phyloP scores from a whole-genome alignment of 2,113 vertebrate species.

The Accipiter cooperii region DNA sequence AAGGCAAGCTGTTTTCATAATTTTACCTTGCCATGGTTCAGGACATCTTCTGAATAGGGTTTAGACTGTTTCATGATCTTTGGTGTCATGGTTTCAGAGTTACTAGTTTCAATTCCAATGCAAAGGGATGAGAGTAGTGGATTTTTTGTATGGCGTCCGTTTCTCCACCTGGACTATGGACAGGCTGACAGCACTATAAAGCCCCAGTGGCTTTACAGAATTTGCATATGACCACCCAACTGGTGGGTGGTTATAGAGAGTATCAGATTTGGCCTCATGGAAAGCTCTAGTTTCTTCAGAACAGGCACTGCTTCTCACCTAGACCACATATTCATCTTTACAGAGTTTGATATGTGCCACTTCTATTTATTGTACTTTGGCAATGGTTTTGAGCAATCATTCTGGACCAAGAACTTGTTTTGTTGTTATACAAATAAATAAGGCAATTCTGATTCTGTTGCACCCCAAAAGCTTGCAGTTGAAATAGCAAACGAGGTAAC shows the following conservation, averaged over 20 bases:
- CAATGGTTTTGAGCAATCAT: not conserved
- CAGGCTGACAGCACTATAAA: not conserved
- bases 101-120: not conserved
- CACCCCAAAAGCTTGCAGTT: not conserved
- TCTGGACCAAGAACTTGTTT: not conserved
- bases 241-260: not conserved
- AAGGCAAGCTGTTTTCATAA: not conserved
- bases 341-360: not conserved
- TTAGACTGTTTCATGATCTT: not conserved
- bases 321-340: not conserved
- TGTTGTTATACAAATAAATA: not conserved
- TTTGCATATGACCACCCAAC: not conserved
- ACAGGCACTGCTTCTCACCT: not conserved
- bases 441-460: not conserved
- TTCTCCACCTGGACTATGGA: not conserved
- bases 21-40: not conserved
- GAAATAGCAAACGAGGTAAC: not conserved
- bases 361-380: not conserved
- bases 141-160: not conserved
- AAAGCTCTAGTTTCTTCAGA: not conserved
- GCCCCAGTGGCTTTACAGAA: not conserved
- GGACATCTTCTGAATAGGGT: not conserved
- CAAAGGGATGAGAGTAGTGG: not conserved
- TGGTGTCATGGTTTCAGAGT: not conserved
- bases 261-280: not conserved